Conservation (phyloP, 2,113 vertebrate genomes). For the Rhadina sibilatrix region DNA sequence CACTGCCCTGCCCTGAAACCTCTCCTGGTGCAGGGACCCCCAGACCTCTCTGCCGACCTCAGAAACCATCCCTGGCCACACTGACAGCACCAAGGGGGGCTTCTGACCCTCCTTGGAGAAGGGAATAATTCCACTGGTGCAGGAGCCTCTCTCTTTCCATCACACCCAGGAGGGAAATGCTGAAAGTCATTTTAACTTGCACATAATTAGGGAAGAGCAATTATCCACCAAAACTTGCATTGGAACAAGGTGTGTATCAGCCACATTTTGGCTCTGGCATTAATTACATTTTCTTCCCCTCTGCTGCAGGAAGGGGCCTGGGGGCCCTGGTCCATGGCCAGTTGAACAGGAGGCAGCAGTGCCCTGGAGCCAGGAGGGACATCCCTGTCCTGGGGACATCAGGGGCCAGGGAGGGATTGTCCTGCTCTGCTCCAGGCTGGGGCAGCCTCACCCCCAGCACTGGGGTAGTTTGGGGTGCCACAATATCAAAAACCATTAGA, state of each 20-base stretch:
- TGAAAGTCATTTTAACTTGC: neutral
- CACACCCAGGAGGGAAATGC: fast-evolving
- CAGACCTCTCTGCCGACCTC: fast-evolving
- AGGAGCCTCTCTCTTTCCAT: neutral
- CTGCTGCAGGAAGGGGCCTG: neutral
- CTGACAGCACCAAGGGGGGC: neutral
- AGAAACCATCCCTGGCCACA: fast-evolving
- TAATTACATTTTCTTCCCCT: neutral
- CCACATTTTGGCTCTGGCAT: neutral
- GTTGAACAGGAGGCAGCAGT: fast-evolving
- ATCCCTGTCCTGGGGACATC: neutral
- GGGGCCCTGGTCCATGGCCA: neutral
- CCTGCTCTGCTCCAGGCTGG: neutral
- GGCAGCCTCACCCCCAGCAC: neutral
- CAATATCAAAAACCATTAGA: neutral
- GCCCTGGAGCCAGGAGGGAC: neutral
- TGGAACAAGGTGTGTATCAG: neutral
- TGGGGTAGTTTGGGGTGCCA: neutral
- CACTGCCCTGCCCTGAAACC: neutral
- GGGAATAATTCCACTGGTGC: fast-evolving
- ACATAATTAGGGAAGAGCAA: neutral
- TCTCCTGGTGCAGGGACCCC: neutral
- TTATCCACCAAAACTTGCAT: neutral
- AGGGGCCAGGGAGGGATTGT: neutral
- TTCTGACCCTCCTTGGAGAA: neutral